A percentile compares a stretch with the other conserved stretches of the same genome.
phyloP scores from a whole-genome alignment of 2,113 vertebrate species.

The Oreotrochilus melanogaster region DNA sequence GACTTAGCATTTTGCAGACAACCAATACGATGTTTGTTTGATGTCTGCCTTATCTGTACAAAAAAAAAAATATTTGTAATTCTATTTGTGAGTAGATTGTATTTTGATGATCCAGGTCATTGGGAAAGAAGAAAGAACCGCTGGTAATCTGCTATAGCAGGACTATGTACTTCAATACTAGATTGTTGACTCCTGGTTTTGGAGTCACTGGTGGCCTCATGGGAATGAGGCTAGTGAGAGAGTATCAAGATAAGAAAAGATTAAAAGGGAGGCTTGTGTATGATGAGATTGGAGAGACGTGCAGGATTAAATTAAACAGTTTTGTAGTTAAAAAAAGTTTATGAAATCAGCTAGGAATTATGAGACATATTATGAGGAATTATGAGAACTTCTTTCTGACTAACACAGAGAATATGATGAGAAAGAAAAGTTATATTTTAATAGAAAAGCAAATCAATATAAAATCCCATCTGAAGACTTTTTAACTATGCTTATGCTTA shows the following conservation, averaged over 20 bases:
- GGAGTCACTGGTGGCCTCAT: not conserved
- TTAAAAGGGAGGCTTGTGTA: not conserved
- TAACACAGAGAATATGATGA: not conserved
- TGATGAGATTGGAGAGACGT: not conserved
- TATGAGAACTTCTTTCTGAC: not conserved
- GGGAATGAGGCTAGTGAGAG: not conserved
- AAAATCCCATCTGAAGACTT: not conserved
- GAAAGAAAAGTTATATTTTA: not conserved
- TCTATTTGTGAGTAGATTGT: slow-evolving; percentile 20
- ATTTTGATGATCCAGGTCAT: slow-evolving; percentile 1
- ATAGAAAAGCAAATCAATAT: not conserved
- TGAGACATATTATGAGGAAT: no score
- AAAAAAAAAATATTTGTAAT: not conserved
- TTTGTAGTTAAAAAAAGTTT: not conserved
- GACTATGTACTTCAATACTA: not conserved
- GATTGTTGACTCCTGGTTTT: not conserved
- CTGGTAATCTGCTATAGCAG: not conserved
- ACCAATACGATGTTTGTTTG: slow-evolving; percentile 32
- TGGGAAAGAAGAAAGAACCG: not conserved
- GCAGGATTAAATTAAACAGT: not conserved
- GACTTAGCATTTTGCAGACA: slow-evolving; percentile 2
- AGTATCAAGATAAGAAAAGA: not conserved
- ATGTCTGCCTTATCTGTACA: slow-evolving; percentile 22
- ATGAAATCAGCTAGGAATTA: not conserved
- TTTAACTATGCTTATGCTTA: not conserved